These are phyloP conservation scores for Gymnoscopelus microlampas DNA, from an alignment of 2,797 vertebrate species.

Conservation along the genomic window DNA sequence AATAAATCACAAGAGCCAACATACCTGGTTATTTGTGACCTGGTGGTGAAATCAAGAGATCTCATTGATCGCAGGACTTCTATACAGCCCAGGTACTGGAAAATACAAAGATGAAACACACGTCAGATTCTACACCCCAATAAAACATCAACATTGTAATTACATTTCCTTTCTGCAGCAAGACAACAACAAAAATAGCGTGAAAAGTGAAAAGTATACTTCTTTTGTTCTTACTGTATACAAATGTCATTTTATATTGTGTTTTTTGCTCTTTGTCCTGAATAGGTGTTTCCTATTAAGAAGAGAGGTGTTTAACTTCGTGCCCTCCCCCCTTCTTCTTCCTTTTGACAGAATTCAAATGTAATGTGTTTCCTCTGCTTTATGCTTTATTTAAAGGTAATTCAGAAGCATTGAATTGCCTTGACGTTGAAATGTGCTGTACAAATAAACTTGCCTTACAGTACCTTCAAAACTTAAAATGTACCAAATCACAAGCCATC, in stretches of 20 bases:
- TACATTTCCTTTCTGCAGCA: neutral
- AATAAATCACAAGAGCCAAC: conserved; percentile 21
- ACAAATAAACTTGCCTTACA: neutral
- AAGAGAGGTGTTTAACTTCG: too few relatives aligned
- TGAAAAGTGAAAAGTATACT: too few relatives aligned
- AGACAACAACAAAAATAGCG: too few relatives aligned
- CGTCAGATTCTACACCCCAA: conserved; percentile 10
- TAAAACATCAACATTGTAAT: neutral
- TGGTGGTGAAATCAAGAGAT: conserved; percentile 96
- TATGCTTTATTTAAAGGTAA: neutral
- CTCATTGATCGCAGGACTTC: conserved; percentile 98
- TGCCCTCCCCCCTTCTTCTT: neutral
- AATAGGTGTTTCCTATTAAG: too few relatives aligned
- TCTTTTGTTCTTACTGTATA: too few relatives aligned
- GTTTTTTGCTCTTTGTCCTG: too few relatives aligned
- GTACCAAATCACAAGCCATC: too few relatives aligned
- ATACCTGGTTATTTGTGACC: conserved; percentile 97
- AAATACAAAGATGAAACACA: conserved; percentile 58
- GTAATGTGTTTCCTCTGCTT: conserved; percentile 1
- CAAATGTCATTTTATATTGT: too few relatives aligned
- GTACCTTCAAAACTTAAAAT: neutral
- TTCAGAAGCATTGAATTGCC: neutral
- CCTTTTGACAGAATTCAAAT: neutral
- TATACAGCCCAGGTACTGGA: conserved; percentile 96
- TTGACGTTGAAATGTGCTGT: neutral